phyloP scores from a whole-genome alignment of 37 sponge, comb jelly and placozoan genomes.

The Eunapius fragilis region DNA sequence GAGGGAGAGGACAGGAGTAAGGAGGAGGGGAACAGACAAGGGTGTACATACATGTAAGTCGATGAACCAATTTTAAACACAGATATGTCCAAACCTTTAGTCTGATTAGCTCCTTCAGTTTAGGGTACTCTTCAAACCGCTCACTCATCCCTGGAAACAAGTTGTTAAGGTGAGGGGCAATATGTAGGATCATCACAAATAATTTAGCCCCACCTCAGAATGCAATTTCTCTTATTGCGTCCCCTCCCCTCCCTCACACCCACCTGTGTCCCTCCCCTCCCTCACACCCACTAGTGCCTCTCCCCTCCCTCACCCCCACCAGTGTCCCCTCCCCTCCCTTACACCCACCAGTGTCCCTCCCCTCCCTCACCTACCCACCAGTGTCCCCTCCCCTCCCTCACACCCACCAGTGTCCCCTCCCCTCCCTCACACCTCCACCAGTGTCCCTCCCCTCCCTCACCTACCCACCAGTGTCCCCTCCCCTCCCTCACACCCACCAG shows the following conservation, averaged over 20 bases:
- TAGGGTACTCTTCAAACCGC: slow-evolving; percentile 96
- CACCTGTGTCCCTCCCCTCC: background rate
- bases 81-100: slow-evolving; percentile 64
- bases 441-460: slow-evolving; percentile 51
- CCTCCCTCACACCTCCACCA: slow-evolving; percentile 34
- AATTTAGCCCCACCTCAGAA: too few relatives aligned
- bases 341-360: slow-evolving; percentile 76
- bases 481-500: background rate
- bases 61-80: too few relatives aligned
- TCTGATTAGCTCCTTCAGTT: slow-evolving; percentile 90
- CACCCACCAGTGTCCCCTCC: slow-evolving; percentile 75
- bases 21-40: background rate
- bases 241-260: background rate
- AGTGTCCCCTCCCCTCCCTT: slow-evolving; percentile 49
- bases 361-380: slow-evolving; percentile 36
- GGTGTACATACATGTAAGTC: background rate
- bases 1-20: background rate
- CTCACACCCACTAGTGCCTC: too few relatives aligned
- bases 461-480: slow-evolving; percentile 39
- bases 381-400: slow-evolving; percentile 51
- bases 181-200: too few relatives aligned
- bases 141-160: slow-evolving; percentile 62
- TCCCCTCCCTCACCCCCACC: slow-evolving; percentile 33
- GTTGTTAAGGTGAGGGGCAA: background rate
- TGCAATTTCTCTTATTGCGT: too few relatives aligned